phyloP scores from a whole-genome alignment of 2,888 invertebrate species.

The Lysandra bellargus region DNA sequence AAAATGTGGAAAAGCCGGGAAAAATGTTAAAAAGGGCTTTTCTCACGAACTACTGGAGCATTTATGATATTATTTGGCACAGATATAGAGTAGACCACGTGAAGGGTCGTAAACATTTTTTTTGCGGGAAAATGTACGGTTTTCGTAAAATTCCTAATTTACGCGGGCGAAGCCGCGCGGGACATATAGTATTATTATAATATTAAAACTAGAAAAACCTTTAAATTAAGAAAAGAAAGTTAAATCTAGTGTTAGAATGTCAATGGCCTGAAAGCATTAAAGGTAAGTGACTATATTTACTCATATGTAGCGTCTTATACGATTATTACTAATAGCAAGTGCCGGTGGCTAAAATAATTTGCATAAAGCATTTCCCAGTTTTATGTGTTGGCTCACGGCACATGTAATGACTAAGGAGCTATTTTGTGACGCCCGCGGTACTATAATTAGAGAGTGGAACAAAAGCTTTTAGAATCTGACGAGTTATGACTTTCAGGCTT shows the following conservation, averaged over 20 bases:
- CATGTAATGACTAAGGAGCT: constrained; percentile 70
- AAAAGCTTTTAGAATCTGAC: constrained; percentile 63
- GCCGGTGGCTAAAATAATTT: constrained; percentile 59
- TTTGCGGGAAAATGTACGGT: too few species aligned
- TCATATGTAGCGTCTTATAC: constrained; percentile 43
- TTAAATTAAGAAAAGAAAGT: not conserved
- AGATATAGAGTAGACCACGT: too few species aligned
- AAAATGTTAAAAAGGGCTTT: too few species aligned
- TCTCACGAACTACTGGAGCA: too few species aligned
- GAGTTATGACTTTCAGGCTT: constrained; percentile 38
- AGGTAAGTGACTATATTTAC: constrained; percentile 41
- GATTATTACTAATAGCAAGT: constrained; percentile 47
- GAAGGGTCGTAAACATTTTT: too few species aligned
- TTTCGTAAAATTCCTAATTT: too few species aligned
- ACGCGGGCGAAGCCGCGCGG: too few species aligned
- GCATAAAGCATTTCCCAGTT: constrained; percentile 68
- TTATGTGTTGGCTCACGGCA: constrained; percentile 72
- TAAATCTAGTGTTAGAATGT: not conserved
- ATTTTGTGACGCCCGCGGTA: constrained; percentile 66
- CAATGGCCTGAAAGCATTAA: constrained; percentile 35
- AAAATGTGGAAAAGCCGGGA: too few species aligned
- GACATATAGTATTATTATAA: too few species aligned
- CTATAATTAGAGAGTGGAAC: constrained; percentile 67
- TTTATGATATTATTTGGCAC: too few species aligned
- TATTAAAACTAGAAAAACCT: too few species aligned